phyloP scores from a whole-genome alignment of 2,888 invertebrate species.

The Caenorhabditis plicata region DNA sequence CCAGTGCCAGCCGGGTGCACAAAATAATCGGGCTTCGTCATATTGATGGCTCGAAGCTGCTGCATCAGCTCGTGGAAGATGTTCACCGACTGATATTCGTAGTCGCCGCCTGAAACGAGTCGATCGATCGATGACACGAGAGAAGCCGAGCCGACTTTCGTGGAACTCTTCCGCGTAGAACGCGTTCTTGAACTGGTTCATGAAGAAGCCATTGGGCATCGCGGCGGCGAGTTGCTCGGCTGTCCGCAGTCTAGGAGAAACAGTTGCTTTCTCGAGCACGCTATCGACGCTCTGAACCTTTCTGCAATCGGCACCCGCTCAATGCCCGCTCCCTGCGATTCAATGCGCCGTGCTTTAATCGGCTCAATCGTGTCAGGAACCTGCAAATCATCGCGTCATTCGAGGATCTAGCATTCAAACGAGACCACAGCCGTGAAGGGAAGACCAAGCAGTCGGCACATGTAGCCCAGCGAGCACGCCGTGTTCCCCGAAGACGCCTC shows the following conservation, averaged over 20 bases:
- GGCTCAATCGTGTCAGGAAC: constrained; percentile 37
- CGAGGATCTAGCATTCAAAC: background rate
- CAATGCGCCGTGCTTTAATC: constrained; percentile 27
- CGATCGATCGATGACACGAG: background rate
- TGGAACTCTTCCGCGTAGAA: constrained; percentile 55
- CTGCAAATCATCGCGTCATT: constrained; percentile 5
- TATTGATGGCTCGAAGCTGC: constrained; percentile 7
- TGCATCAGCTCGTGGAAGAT: constrained; percentile 53
- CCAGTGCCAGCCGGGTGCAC: constrained; percentile 56
- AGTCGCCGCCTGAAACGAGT: constrained; percentile 29
- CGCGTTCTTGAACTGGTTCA: constrained; percentile 58
- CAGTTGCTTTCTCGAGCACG: background rate
- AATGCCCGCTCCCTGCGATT: constrained; percentile 23
- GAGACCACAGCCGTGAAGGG: constrained; percentile 49
- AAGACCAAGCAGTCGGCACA: constrained; percentile 47
- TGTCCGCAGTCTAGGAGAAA: constrained; percentile 19
- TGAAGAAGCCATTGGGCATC: constrained; percentile 46
- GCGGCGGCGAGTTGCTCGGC: constrained; percentile 15
- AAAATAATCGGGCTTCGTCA: constrained; percentile 43
- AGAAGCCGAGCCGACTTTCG: constrained; percentile 41
- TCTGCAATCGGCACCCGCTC: constrained; percentile 28
- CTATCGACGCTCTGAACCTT: constrained; percentile 6
- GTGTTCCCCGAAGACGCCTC: constrained; percentile 60
- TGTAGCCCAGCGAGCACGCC: constrained; percentile 53
- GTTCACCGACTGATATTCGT: constrained; percentile 37